Conservation (phyloP, 2,797 vertebrate genomes). For the Sparus aurata region DNA sequence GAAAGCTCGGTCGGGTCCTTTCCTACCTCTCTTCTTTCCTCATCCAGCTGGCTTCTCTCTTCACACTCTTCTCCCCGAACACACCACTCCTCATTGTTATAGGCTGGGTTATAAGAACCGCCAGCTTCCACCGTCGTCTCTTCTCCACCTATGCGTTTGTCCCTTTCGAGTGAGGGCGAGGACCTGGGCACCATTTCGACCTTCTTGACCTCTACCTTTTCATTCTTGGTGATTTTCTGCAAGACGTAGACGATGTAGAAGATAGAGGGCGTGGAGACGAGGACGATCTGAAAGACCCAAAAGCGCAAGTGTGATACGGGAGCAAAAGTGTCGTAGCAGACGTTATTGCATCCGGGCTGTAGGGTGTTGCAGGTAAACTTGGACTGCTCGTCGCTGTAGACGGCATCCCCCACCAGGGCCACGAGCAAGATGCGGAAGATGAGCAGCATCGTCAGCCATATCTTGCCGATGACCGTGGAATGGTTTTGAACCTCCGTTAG, state of each 20-base stretch:
- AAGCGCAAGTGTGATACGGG: slow-evolving; percentile 83
- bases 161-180: slow-evolving; percentile 29
- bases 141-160: slow-evolving; percentile 32
- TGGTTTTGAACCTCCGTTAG: slow-evolving; percentile 84
- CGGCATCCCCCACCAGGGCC: slow-evolving; percentile 78
- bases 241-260: slow-evolving; percentile 82
- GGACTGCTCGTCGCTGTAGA: slow-evolving; percentile 82
- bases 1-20: slow-evolving; percentile 73
- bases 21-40: slow-evolving; percentile 58
- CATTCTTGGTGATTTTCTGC: slow-evolving; percentile 83
- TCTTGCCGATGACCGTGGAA: slow-evolving; percentile 83
- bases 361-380: slow-evolving; percentile 83
- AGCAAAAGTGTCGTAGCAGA: slow-evolving; percentile 80
- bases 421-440: slow-evolving; percentile 84
- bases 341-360: slow-evolving; percentile 84
- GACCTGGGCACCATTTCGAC: slow-evolving; percentile 31
- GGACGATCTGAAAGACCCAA: slow-evolving; percentile 86
- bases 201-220: slow-evolving; percentile 71
- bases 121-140: slow-evolving; percentile 44
- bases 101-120: slow-evolving; percentile 25
- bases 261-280: slow-evolving; percentile 80
- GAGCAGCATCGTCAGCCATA: slow-evolving; percentile 84
- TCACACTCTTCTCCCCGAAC: slow-evolving; percentile 58
- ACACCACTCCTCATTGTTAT: slow-evolving; percentile 56
- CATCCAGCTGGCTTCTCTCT: slow-evolving; percentile 63